phyloP scores from a whole-genome alignment of 1,140 invertebrate species.

The Apis mellifera region Amel_HAv3.1 CM009936.2:12451501-12452000 shows the following conservation, averaged over 20 bases:
- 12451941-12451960: no score
- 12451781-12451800: constrained; percentile 1
- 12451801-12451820: background rate
- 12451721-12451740: constrained; percentile 5
- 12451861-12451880: no score
- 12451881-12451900: background rate
- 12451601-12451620: constrained; percentile 32
- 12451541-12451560: background rate
- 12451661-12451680: constrained; percentile 28
- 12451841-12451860: background rate
- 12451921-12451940: no score
- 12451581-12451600: background rate
- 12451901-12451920: background rate
- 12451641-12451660: background rate
- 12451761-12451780: background rate
- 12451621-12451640: constrained; percentile 44
- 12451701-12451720: constrained; percentile 35
- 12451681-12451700: constrained; percentile 44
- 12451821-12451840: background rate
- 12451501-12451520: background rate
- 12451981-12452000: no score
- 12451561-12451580: background rate
- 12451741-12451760: background rate
- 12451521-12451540: constrained; percentile 2
- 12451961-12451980: no score